Base-by-base conservation (phyloP, 1,140 invertebrate genomes). In the Ruditapes philippinarum region DNA sequence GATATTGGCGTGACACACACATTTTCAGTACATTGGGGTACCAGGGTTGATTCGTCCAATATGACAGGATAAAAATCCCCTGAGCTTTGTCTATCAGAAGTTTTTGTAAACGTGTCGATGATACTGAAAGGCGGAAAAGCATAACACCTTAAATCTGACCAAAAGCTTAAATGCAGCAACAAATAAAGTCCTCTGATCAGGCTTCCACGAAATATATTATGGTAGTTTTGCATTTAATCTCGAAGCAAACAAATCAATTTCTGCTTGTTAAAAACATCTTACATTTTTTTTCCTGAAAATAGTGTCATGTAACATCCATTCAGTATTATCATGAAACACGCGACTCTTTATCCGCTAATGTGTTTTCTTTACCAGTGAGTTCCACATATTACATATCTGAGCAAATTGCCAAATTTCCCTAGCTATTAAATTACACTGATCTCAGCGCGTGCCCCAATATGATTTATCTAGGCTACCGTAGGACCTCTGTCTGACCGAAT, bases 121-220 rank as follows among this genome's bases (percentile, higher is more conserved):
- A 73, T 19, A 73, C 70, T 73, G 70, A 73, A 73, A 73, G 36
- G 70, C n/a, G 36, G 40, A 45, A 73, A 73, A 5, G 40, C 40
- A 45, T 73, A 73, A 40, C 3, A 25, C 1, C n/a, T 25, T n/a
- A 73, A 25, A 42, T 73, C 22, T 7, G 5, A 28, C 76, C 76
- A 79, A 54, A 12, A 19, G 1, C 33, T 33, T 11, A 54, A 79
- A 74, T 73, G 36, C 70, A 42, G 25, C 70, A 2, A 49, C 70
- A 74, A 22, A 74, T 19, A 74, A 74, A 42, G 70, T 38, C 33
- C 40, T 38, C 4, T 33, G 36, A 31, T 42, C 70, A 25, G 70
- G 70, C 31, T 74, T 74, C 36, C 70, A 74, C 12, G 70, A 74
- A 38, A 74, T n/a, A 49, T 74, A 74, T 74, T 74, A 42, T 25